Percentiles rank a stretch among this genome's conserved stretches.
These are phyloP conservation scores for Drosophila suboccidentalis DNA, from an alignment of 2,888 invertebrate species.

Conservation along the genomic window DNA sequence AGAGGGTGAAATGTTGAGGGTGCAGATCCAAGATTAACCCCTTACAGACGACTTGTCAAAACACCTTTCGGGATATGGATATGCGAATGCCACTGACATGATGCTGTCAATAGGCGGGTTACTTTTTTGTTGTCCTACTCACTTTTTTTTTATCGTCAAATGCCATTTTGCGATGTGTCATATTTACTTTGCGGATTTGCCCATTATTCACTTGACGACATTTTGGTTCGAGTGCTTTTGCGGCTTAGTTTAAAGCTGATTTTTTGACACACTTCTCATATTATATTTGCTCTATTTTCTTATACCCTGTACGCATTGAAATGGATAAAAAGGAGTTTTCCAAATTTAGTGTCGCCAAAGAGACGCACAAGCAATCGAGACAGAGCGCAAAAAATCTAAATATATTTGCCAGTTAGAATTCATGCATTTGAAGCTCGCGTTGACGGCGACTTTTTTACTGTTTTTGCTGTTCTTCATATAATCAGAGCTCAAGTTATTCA, in stretches of 20 bases:
- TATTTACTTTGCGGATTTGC: constrained; percentile 79
- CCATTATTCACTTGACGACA: constrained; percentile 79
- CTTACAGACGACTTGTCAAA: constrained; percentile 61
- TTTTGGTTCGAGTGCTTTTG: constrained; percentile 69
- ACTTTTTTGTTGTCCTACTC: neutral
- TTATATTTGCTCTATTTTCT: constrained; percentile 17
- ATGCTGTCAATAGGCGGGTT: constrained; percentile 46
- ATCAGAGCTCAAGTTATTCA: neutral
- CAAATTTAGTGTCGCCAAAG: neutral
- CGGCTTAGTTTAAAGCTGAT: constrained; percentile 77
- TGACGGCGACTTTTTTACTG: too few relatives aligned
- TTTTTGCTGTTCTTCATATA: too few relatives aligned
- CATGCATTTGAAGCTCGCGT: too few relatives aligned
- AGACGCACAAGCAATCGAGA: too few relatives aligned
- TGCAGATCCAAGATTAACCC: constrained; percentile 54
- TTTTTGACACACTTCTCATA: constrained; percentile 63
- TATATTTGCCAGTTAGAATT: too few relatives aligned
- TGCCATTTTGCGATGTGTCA: constrained; percentile 80
- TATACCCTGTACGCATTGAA: neutral
- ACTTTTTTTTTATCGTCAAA: constrained; percentile 70
- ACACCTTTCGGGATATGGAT: constrained; percentile 63
- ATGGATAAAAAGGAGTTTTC: neutral
- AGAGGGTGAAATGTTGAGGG: constrained; percentile 30
- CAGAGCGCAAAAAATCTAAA: too few relatives aligned
- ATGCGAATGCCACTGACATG: constrained; percentile 56